phyloP scores from a whole-genome alignment of 2,888 invertebrate species.

The Dicyrtoma fusca region DNA sequence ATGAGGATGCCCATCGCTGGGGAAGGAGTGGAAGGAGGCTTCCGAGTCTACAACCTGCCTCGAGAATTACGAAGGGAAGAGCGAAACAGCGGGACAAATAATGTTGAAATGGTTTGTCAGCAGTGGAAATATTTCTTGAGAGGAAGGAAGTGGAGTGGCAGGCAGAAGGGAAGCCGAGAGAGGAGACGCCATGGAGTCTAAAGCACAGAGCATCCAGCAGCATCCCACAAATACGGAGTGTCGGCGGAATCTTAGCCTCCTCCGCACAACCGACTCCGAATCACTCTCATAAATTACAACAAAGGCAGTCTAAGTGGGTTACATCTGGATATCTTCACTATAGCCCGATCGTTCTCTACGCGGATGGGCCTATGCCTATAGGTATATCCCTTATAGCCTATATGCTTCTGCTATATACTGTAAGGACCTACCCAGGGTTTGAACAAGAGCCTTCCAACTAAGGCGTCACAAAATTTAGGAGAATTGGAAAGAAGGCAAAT shows the following conservation, averaged over 20 bases:
- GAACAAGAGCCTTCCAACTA: too few species aligned
- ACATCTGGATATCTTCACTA: constrained; percentile 27
- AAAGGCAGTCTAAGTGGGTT: constrained; percentile 30
- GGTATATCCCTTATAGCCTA: too few species aligned
- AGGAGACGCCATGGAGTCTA: neutral
- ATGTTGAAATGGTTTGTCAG: constrained; percentile 36
- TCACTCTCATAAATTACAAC: constrained; percentile 34
- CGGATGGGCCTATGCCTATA: too few species aligned
- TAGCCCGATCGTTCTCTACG: neutral
- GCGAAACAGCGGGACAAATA: constrained; percentile 32
- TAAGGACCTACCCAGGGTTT: too few species aligned
- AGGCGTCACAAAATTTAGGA: too few species aligned
- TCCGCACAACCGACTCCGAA: constrained; percentile 23
- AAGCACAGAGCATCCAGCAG: neutral
- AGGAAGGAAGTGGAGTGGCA: constrained; percentile 33
- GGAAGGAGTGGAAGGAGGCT: too few species aligned
- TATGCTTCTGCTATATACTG: too few species aligned
- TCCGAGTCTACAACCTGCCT: neutral
- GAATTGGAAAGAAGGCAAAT: too few species aligned
- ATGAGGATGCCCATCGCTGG: too few species aligned
- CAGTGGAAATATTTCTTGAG: constrained; percentile 33
- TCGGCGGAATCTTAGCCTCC: constrained; percentile 11
- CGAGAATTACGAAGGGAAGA: neutral
- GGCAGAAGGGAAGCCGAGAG: constrained; percentile 10
- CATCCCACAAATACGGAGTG: too few species aligned